Conservation (phyloP, 1,140 invertebrate species). For the Lanistes nyassanus region DNA sequence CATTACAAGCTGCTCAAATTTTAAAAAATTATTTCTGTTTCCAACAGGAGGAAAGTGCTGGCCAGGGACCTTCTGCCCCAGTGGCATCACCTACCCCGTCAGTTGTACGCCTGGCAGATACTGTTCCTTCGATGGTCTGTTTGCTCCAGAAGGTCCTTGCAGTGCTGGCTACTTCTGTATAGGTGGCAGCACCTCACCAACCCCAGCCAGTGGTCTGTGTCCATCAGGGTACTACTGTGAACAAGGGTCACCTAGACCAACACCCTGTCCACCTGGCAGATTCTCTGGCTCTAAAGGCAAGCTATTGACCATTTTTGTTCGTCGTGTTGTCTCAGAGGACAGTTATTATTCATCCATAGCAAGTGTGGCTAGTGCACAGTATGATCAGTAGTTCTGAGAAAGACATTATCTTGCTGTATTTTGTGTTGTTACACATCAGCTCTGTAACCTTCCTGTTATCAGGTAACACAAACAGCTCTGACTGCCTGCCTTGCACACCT, state of each 20-base stretch:
- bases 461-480: conserved; percentile 46
- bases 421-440: neutral
- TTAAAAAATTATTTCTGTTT: no score
- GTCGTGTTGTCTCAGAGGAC: neutral
- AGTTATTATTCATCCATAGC: neutral
- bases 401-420: neutral
- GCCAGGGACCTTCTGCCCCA: conserved; percentile 62
- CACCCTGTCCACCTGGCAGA: conserved; percentile 58
- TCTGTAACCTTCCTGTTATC: neutral
- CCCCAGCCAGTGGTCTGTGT: conserved; percentile 47
- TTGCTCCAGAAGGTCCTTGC: conserved; percentile 53
- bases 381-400: no score
- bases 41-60: conserved; percentile 59
- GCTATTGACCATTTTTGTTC: neutral
- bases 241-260: conserved; percentile 48
- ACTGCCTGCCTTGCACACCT: conserved; percentile 55
- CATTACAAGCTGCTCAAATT: no score
- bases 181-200: conserved; percentile 47
- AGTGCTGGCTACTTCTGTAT: conserved; percentile 58
- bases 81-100: conserved; percentile 51
- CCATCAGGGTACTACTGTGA: conserved; percentile 55
- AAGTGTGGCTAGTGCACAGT: no score
- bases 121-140: conserved; percentile 52
- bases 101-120: conserved; percentile 53
- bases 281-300: conserved; percentile 43